Base-by-base conservation (phyloP, 2,797 vertebrate genomes). In the Channa striata region DNA sequence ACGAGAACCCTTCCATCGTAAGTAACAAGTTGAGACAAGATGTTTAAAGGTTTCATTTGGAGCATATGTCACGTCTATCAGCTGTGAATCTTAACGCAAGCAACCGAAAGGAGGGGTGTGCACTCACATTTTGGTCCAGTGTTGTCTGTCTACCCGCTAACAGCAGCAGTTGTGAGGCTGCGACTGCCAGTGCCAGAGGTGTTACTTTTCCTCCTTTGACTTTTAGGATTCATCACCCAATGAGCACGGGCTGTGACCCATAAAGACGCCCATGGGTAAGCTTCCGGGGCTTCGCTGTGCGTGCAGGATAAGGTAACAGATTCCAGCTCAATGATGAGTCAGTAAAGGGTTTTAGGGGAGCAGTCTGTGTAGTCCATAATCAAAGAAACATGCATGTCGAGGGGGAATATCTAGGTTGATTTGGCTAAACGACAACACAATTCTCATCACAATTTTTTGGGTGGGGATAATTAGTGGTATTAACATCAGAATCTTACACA, bases 181-280 rank as follows among this genome's bases (percentile, higher is more conserved):
- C 77, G 88, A 86, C 78, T 83, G 82, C 77, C 68, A 81, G 77
- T 66, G 90, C 92, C 89, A 91, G 92, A 89, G 91, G 92, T 92
- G 64, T 88, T 92, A 90, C 82, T 87, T 93, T 93, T 91, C 83
- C 85, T 84, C 88, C 90, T 78, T 90, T 94, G 92, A 92, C 91
- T 94, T 95, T 92, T 94, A 83, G 90, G 82, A 89, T 88, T 87
- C 90, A 85, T 88, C 90, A 81, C 75, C 87, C 89, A 68, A 88
- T 85, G 88, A 83, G 83, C 80, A 86, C 72, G 74, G 82, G 88
- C 93, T 89, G 89, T 95, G 94, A 95, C 95, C 94, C 94, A 92
- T 93, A 84, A 95, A 93, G 69, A 78, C 42, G 70, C 80, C 88
- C 82, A 42, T 44, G 78, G 92, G 91, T 74, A 21, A 43, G 78